A percentile compares a stretch with the other conserved stretches of the same genome.
phyloP scores from a whole-genome alignment of 2,113 vertebrate species.

The Danio rerio region DNA sequence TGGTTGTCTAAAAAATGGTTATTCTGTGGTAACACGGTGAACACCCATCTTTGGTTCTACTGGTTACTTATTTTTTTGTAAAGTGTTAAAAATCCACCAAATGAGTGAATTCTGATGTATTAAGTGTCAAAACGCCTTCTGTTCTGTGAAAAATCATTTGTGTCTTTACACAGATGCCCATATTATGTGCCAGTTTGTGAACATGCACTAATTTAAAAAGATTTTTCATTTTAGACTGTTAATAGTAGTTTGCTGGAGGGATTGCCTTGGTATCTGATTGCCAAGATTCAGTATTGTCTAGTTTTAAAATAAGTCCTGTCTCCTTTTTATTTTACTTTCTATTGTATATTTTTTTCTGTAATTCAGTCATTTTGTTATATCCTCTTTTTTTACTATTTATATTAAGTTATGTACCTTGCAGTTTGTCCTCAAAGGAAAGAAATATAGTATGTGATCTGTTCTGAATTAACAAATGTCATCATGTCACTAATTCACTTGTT shows the following conservation, averaged over 20 bases:
- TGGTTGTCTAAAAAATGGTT: too few relatives aligned
- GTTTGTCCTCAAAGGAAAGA: constrained; percentile 43
- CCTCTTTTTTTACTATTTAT: constrained; percentile 77
- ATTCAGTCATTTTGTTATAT: constrained; percentile 56
- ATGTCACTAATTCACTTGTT: constrained; percentile 14
- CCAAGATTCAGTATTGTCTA: constrained; percentile 40
- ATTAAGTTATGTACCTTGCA: constrained; percentile 66
- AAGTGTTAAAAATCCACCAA: neutral
- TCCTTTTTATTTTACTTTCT: neutral
- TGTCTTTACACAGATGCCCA: neutral
- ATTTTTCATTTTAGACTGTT: neutral
- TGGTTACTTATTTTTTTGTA: too few relatives aligned
- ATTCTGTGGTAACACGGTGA: too few relatives aligned
- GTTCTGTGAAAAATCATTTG: constrained; percentile 1
- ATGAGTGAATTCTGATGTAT: neutral
- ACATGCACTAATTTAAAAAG: constrained; percentile 12
- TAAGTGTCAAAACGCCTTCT: neutral
- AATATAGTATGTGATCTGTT: constrained; percentile 52
- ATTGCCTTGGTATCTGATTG: constrained; percentile 16
- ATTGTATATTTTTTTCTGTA: constrained; percentile 73
- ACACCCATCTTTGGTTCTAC: too few relatives aligned
- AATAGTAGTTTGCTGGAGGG: neutral
- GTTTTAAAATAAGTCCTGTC: neutral
- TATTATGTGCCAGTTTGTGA: constrained; percentile 23
- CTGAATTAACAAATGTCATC: neutral